These are phyloP conservation scores for Pocota personata DNA, from an alignment of 2,888 invertebrate genomes.

Conservation along the genomic window DNA sequence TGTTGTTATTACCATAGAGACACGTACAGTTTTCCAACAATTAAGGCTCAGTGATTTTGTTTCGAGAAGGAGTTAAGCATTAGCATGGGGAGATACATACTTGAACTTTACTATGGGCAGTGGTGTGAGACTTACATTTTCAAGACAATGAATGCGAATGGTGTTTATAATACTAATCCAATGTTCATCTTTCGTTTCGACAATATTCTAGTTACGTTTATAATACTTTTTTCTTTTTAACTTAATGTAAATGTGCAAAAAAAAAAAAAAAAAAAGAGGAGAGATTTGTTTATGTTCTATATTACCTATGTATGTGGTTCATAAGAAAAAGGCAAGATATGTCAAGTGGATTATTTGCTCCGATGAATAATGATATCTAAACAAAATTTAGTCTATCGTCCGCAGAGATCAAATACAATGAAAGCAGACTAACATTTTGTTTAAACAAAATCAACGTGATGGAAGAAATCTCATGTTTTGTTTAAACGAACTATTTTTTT, in stretches of 20 bases:
- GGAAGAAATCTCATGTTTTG: not conserved
- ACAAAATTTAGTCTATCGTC: not conserved
- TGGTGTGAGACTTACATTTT: not conserved
- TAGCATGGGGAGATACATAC: not conserved
- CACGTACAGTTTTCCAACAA: constrained; percentile 31
- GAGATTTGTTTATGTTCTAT: not conserved
- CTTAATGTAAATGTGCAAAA: constrained; percentile 34
- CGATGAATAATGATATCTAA: not conserved
- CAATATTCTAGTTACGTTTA: constrained; percentile 21
- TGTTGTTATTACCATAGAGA: constrained; percentile 35
- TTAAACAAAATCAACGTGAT: not conserved
- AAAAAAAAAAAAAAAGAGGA: not conserved
- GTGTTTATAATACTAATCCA: constrained; percentile 46
- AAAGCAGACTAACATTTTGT: not conserved
- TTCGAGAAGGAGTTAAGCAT: constrained; percentile 11
- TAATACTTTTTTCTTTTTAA: constrained; percentile 8
- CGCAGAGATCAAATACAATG: not conserved
- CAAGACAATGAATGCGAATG: constrained; percentile 30
- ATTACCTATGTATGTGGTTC: not conserved
- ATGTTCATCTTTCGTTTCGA: constrained; percentile 55
- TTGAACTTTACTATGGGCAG: constrained; percentile 3
- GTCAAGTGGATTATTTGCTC: not conserved
- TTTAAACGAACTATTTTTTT: not conserved
- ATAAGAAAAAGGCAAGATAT: not conserved
- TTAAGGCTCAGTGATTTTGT: constrained; percentile 24